Base-by-base conservation (phyloP, 1,140 invertebrate species). In the Bombus sibiricus region DNA sequence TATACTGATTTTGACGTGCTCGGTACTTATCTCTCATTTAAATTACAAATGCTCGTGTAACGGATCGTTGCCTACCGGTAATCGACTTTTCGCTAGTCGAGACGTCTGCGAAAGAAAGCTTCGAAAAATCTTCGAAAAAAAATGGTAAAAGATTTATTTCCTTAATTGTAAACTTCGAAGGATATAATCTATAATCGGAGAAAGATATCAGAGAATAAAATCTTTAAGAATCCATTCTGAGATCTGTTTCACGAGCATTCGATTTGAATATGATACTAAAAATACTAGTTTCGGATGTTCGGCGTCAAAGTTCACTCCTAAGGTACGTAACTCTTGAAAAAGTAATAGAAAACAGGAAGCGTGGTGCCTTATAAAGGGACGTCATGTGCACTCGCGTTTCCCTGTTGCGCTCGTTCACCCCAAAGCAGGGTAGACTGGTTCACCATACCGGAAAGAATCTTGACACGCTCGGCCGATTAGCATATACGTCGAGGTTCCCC, bases 391-490 rank as follows among this genome's bases (percentile, higher is more conserved):
- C 83, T 86, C 72, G 81, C 62, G 79, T 74, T 80, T 85, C 73
- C 64, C 83, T 73, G 64, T 78, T 79, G 81, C 84, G 85, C 85
- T 87, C 81, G 85, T 86, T 86, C 86, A 87, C 85, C 84, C 88
- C 68, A 87, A 87, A 89, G 62, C 84, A 72, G 75, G 57, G 41
- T 81, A 41, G 80, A 66, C 83, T 76, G 69, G 78, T 66, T 89
- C 53, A 71, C 69, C 28, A 66, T 37, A 68, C 59, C 43, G 79
- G 85, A 88, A 81, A 89, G 86, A 89, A 62, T 87, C 87, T 86
- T 86, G 87, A 89, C 87, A 85, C 88, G 87, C 83, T 78, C 76
- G 71, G 53, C 76, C 84, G 88, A 89, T 89, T 89, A 89, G 88
- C 88, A 89, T 89, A 89, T 81, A 79, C 78, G 84, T 75, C 78